phyloP scores from a whole-genome alignment of 2,797 vertebrate species.

The Caiman crocodilus region DNA sequence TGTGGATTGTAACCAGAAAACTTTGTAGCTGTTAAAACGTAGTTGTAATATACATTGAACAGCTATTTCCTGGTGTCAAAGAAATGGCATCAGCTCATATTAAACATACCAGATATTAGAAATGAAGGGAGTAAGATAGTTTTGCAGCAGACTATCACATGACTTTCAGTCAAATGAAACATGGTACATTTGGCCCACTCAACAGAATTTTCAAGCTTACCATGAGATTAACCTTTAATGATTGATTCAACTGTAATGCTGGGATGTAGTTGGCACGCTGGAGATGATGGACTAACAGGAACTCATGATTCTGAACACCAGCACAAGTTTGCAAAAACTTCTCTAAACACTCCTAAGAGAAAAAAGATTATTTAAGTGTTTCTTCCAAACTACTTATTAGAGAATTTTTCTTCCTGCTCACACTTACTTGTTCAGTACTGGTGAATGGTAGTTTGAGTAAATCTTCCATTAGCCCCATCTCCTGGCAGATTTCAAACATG shows the following conservation, averaged over 20 bases:
- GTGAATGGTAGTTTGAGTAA: constrained; percentile 93
- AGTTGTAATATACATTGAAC: not conserved
- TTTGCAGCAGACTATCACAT: not conserved
- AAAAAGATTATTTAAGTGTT: not conserved
- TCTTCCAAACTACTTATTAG: not conserved
- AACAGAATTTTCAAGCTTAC: constrained; percentile 75
- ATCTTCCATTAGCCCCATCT: constrained; percentile 92
- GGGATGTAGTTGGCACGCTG: constrained; percentile 94
- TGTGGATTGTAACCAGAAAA: not conserved
- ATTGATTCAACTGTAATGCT: constrained; percentile 93
- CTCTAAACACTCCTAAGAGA: constrained; percentile 90
- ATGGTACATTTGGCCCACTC: not conserved
- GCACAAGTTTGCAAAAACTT: constrained; percentile 88
- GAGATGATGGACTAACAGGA: constrained; percentile 93
- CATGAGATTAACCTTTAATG: constrained; percentile 85
- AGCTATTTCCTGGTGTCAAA: not conserved
- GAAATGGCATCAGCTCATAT: not conserved
- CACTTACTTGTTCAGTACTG: constrained; percentile 87
- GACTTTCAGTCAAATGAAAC: not conserved
- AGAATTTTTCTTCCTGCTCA: not conserved
- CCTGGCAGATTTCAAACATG: constrained; percentile 91
- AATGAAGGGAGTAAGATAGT: not conserved
- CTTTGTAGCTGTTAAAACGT: not conserved
- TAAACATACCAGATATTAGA: not conserved
- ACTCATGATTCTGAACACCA: constrained; percentile 89